phyloP scores from a whole-genome alignment of 1,140 invertebrate species.

The Chlorops oryzae region DNA sequence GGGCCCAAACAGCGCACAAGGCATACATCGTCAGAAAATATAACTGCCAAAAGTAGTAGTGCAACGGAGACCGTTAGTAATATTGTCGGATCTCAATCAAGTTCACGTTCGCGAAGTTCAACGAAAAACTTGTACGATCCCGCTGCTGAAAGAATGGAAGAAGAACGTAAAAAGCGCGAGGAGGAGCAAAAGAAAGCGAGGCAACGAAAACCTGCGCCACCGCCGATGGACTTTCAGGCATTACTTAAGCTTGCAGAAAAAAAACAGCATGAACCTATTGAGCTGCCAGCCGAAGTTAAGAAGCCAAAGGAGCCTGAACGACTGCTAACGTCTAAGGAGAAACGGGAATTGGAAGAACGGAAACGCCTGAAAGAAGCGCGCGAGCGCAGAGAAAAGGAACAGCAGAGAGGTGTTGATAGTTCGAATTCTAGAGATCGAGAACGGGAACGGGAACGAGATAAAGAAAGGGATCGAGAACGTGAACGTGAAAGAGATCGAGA shows the following conservation, averaged over 20 bases:
- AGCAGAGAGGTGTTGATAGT: no score
- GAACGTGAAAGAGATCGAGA: constrained; percentile 27
- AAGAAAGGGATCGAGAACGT: constrained; percentile 23
- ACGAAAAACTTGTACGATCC: constrained; percentile 38
- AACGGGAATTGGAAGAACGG: constrained; percentile 60
- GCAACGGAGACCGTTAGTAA: constrained; percentile 23
- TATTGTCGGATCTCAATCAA: no score
- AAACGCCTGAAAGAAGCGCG: constrained; percentile 47
- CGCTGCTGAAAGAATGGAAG: constrained; percentile 44
- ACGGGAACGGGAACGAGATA: constrained; percentile 28
- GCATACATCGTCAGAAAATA: constrained; percentile 4
- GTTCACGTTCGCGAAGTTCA: constrained; percentile 10
- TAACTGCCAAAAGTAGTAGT: constrained; percentile 4
- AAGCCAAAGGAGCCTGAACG: constrained; percentile 64
- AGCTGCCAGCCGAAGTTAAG: constrained; percentile 52
- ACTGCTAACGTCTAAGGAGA: constrained; percentile 74
- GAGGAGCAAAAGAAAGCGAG: constrained; percentile 56
- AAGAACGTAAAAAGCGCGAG: constrained; percentile 49
- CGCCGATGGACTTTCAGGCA: constrained; percentile 66
- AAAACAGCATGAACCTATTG: constrained; percentile 73
- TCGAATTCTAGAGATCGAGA: constrained; percentile 27
- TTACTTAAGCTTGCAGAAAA: constrained; percentile 73
- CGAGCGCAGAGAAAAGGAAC: constrained; percentile 22
- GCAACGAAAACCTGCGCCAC: constrained; percentile 51
- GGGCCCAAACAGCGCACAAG: constrained; percentile 54